Evolutionary conservation across 2,888 invertebrate species (phyloP).

Genomic region (Congeria kusceri): DNA sequence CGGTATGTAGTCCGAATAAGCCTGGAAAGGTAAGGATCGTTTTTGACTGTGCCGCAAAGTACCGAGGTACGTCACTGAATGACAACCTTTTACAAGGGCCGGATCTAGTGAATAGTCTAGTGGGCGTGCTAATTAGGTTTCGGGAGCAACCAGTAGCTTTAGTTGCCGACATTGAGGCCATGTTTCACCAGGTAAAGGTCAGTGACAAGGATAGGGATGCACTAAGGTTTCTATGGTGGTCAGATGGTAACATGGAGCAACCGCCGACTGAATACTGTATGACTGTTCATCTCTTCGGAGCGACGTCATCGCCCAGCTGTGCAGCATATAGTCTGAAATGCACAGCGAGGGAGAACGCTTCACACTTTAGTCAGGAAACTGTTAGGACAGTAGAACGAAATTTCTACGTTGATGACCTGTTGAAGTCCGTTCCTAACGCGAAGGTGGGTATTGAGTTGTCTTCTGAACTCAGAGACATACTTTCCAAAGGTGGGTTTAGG

Average conservation of each 20-base stretch:
- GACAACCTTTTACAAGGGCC: constrained; percentile 55
- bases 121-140: constrained; percentile 57
- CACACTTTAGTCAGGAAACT: too few species aligned
- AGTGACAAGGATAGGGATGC: too few species aligned
- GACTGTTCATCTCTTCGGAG: constrained; percentile 42
- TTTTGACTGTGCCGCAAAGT: constrained; percentile 48
- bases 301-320: constrained; percentile 40
- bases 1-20: constrained; percentile 34
- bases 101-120: constrained; percentile 50
- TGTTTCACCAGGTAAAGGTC: constrained; percentile 59
- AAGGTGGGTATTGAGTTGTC: too few species aligned
- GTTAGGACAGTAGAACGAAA: constrained; percentile 5
- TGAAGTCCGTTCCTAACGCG: constrained; percentile 25
- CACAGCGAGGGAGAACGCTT: too few species aligned
- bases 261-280: constrained; percentile 10
- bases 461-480: too few species aligned
- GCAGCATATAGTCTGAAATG: constrained; percentile 35
- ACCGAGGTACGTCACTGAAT: constrained; percentile 48
- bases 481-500: too few species aligned
- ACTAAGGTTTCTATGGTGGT: too few species aligned
- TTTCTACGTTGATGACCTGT: constrained; percentile 45
- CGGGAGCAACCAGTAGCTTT: constrained; percentile 48
- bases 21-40: constrained; percentile 32
- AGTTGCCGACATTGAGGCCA: constrained; percentile 52
- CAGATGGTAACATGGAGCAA: not conserved